These are phyloP conservation scores for Encarsia formosa DNA, from an alignment of 2,888 invertebrate genomes.

Conservation along the genomic window DNA sequence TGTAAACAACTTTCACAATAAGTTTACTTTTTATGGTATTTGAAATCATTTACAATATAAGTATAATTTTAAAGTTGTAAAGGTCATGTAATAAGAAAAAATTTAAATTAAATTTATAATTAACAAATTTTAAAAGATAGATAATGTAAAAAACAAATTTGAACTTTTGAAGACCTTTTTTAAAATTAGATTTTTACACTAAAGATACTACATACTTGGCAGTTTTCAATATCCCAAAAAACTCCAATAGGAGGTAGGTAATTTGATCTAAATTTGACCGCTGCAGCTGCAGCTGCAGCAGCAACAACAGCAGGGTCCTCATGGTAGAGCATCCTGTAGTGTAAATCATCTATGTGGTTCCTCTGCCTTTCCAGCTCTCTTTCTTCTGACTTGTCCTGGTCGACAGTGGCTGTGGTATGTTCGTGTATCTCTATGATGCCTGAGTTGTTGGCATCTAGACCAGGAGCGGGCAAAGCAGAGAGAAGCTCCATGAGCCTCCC, in stretches of 20 bases:
- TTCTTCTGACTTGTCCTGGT: conserved; percentile 2
- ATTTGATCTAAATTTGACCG: conserved; percentile 33
- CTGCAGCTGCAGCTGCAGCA: conserved; percentile 24
- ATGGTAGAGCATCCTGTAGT: conserved; percentile 8
- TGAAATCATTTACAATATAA: too few species aligned
- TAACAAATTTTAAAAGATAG: too few species aligned
- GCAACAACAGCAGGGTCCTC: conserved; percentile 20
- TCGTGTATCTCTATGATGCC: conserved; percentile 10
- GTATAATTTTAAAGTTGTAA: too few species aligned
- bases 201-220: conserved; percentile 57
- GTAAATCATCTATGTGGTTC: neutral
- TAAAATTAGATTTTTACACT: neutral
- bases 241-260: conserved; percentile 72
- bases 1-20: neutral
- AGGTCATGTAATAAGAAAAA: too few species aligned
- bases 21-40: too few species aligned
- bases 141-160: too few species aligned
- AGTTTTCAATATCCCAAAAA: conserved; percentile 93
- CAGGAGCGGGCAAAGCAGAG: neutral
- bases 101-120: too few species aligned
- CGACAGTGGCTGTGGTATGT: neutral
- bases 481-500: conserved; percentile 27
- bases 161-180: neutral
- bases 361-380: neutral
- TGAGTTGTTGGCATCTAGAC: too few species aligned